phyloP scores from a whole-genome alignment of 2,888 invertebrate species.

The Nomada fucata region DNA sequence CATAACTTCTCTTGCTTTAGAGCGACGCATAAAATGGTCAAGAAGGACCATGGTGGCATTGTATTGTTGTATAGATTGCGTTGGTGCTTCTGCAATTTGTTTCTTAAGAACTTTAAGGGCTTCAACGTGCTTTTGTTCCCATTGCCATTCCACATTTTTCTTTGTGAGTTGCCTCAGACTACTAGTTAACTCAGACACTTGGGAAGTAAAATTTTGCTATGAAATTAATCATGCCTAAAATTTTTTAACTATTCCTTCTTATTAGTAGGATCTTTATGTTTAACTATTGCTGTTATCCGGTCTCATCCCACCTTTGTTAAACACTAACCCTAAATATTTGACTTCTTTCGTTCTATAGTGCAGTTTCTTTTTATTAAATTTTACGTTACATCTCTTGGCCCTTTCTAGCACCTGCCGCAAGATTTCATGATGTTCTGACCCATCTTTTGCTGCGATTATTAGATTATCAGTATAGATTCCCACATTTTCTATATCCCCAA shows the following conservation, averaged over 20 bases:
- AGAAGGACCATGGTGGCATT: too few species aligned
- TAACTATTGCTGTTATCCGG: constrained; percentile 43
- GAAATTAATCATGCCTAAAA: constrained; percentile 67
- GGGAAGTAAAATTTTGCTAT: constrained; percentile 62
- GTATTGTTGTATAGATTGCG: too few species aligned
- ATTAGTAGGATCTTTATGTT: constrained; percentile 51
- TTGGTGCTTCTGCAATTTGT: constrained; percentile 60
- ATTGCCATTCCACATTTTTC: constrained; percentile 50
- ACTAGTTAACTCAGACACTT: constrained; percentile 56
- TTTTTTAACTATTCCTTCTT: constrained; percentile 55
- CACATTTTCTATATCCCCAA: constrained; percentile 77
- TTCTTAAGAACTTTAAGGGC: constrained; percentile 36
- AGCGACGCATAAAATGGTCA: too few species aligned
- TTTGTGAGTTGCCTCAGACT: constrained; percentile 63
- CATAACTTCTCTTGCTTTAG: too few species aligned
- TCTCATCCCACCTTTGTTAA: constrained; percentile 30
- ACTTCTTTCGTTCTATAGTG: constrained; percentile 38
- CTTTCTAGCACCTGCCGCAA: constrained; percentile 14
- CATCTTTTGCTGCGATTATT: constrained; percentile 65
- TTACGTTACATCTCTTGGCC: constrained; percentile 17
- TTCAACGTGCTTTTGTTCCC: constrained; percentile 36
- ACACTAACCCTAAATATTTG: constrained; percentile 45
- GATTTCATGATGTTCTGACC: constrained; percentile 56
- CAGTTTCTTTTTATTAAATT: constrained; percentile 50
- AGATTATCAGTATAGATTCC: constrained; percentile 79